Conservation (phyloP, 2,888 invertebrate species). For the Acronicta psi region DNA sequence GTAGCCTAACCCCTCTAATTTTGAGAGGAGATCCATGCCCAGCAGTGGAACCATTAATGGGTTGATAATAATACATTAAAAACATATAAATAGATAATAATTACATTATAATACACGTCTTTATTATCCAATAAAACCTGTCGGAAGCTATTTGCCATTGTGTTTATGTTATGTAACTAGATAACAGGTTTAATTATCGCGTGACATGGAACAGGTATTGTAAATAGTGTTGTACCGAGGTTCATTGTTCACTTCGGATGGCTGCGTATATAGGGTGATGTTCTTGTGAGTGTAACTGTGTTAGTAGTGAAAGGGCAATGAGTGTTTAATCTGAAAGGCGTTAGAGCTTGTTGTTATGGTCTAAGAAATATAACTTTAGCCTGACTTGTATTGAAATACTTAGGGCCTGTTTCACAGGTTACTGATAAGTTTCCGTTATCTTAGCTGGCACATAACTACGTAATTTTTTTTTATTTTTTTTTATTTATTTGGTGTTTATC, state of each 20-base stretch:
- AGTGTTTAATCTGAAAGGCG: not conserved
- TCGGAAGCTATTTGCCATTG: constrained; percentile 37
- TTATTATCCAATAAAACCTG: constrained; percentile 26
- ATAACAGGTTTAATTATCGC: constrained; percentile 25
- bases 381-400: no score
- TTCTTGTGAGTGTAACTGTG: not conserved
- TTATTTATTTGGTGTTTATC: no score
- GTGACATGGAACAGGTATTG: constrained; percentile 18
- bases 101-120: constrained; percentile 4
- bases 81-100: not conserved
- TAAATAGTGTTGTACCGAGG: constrained; percentile 5
- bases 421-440: no score
- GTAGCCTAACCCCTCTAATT: no score
- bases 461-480: no score
- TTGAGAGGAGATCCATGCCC: no score
- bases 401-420: no score
- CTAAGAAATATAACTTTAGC: not conserved
- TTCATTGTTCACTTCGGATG: constrained; percentile 3
- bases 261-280: not conserved
- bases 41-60: no score
- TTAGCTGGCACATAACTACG: no score
- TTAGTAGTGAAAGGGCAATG: not conserved
- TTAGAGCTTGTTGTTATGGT: not conserved
- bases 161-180: constrained; percentile 23
- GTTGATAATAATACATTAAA: no score